phyloP scores from a whole-genome alignment of 1,140 invertebrate species.

The Drosophila auraria region DNA sequence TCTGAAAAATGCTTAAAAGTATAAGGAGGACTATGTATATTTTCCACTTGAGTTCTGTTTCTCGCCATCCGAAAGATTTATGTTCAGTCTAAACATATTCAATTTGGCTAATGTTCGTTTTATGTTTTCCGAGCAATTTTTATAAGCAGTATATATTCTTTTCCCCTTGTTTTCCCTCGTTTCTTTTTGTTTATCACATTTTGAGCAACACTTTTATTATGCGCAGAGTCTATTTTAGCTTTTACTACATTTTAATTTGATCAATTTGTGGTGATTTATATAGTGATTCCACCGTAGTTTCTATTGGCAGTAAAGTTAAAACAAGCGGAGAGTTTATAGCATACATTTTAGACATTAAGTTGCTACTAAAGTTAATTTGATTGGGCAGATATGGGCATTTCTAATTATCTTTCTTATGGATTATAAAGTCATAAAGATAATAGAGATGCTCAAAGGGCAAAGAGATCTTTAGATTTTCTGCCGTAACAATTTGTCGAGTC shows the following conservation, averaged over 20 bases:
- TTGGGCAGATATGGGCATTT: constrained; percentile 1
- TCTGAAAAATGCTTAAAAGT: constrained; percentile 4
- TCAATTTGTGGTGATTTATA: constrained; percentile 55
- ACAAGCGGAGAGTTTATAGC: not conserved
- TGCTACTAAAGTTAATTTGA: not conserved
- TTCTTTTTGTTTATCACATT: constrained; percentile 36
- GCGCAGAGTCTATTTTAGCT: constrained; percentile 11
- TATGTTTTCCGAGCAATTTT: constrained; percentile 60
- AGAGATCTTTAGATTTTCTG: not conserved
- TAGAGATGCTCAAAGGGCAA: not conserved
- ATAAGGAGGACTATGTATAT: constrained; percentile 10
- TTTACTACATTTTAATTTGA: constrained; percentile 64
- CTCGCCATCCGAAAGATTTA: constrained; percentile 52
- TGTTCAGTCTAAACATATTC: constrained; percentile 57
- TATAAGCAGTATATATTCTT: constrained; percentile 33
- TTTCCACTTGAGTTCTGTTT: constrained; percentile 29
- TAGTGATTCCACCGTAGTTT: constrained; percentile 17
- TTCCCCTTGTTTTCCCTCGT: not conserved
- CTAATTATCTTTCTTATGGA: not conserved
- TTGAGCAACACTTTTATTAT: constrained; percentile 15
- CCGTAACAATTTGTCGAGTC: not conserved
- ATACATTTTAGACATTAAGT: not conserved
- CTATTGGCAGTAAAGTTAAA: constrained; percentile 12
- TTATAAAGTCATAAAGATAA: constrained; percentile 2
- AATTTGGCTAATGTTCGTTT: constrained; percentile 65